phyloP scores from a whole-genome alignment of 2,888 invertebrate genomes.

The Autographa gamma region DNA sequence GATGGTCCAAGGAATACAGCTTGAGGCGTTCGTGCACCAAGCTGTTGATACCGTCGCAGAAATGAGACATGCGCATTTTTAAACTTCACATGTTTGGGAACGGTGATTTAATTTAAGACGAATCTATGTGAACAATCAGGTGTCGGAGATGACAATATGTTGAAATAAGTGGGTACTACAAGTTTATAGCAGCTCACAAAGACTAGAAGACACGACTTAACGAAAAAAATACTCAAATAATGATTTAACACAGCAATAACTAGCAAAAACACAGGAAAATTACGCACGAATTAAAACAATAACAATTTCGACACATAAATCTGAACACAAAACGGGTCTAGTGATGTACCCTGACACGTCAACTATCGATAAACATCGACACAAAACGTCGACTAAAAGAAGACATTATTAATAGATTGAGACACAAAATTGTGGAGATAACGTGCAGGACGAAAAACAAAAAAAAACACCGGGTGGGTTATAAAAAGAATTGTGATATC shows the following conservation, averaged over 20 bases:
- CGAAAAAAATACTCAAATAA: constrained; percentile 7
- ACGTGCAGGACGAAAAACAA: constrained; percentile 64
- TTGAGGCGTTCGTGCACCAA: constrained; percentile 80
- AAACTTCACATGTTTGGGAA: constrained; percentile 63
- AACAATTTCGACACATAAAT: constrained; percentile 51
- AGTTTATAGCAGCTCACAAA: not conserved
- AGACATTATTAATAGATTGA: constrained; percentile 88
- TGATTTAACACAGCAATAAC: constrained; percentile 15
- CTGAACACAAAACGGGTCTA: constrained; percentile 53
- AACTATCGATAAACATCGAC: constrained; percentile 75
- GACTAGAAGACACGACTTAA: not conserved
- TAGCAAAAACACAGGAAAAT: constrained; percentile 20
- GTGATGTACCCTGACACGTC: constrained; percentile 67
- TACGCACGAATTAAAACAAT: constrained; percentile 46
- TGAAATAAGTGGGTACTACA: not conserved
- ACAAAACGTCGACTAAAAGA: constrained; percentile 82
- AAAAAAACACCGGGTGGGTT: constrained; percentile 77
- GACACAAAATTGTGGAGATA: constrained; percentile 86
- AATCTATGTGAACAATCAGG: constrained; percentile 21
- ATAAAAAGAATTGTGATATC: constrained; percentile 87
- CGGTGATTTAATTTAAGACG: constrained; percentile 28
- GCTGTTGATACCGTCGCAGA: constrained; percentile 77
- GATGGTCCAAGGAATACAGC: constrained; percentile 68
- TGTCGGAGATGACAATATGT: not conserved
- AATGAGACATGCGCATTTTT: constrained; percentile 61